These are phyloP conservation scores for Atopsyche davidsoni DNA, from an alignment of 1,140 invertebrate genomes.

Conservation along the genomic window DNA sequence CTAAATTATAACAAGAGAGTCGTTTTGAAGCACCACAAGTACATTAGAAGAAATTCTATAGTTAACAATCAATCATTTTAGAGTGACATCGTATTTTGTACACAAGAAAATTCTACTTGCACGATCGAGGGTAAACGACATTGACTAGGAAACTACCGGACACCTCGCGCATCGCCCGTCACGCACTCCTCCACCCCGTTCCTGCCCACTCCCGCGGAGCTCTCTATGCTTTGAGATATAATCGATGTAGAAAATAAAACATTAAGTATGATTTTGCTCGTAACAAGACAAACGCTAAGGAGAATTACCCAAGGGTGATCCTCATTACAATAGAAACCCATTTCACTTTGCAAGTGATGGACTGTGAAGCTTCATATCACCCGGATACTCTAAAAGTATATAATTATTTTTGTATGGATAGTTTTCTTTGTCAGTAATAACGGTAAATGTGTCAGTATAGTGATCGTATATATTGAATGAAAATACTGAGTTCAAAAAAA, in stretches of 20 bases:
- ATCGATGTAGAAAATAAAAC: not conserved
- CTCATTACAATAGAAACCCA: no score
- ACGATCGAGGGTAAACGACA: constrained; percentile 24
- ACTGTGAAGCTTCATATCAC: no score
- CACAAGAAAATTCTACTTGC: constrained; percentile 17
- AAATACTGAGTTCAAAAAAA: no score
- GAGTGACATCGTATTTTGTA: constrained; percentile 21
- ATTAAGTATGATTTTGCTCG: not conserved
- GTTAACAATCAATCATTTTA: constrained; percentile 8
- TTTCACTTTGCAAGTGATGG: no score
- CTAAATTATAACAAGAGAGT: no score
- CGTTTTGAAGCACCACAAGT: not conserved
- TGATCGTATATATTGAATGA: no score
- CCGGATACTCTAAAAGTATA: no score
- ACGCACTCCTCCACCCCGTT: not conserved
- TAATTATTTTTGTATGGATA: no score
- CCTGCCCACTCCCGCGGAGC: not conserved
- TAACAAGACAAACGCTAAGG: no score
- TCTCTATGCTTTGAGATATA: not conserved
- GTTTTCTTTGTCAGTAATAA: no score
- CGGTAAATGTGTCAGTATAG: no score
- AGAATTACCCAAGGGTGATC: no score
- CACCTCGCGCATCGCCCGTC: not conserved
- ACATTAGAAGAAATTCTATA: not conserved
- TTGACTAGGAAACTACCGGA: constrained; percentile 25